Evolutionary conservation across 2,888 invertebrate species (phyloP).

Genomic region (Netelia virgata): DNA sequence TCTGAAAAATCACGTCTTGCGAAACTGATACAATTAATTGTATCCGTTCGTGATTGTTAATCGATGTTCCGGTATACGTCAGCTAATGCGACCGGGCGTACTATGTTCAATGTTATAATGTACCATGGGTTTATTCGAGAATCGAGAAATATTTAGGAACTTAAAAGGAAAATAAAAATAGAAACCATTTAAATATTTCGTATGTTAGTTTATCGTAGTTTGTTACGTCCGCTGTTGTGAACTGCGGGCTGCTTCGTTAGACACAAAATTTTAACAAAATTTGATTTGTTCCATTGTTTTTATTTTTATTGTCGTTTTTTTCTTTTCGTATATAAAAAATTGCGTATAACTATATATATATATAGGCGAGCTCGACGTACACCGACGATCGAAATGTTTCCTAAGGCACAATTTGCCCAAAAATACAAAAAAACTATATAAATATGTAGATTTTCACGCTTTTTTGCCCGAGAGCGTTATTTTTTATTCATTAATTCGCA

Average conservation of each 20-base stretch:
- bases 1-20: slow-evolving; percentile 65
- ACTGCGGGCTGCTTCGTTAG: slow-evolving; percentile 48
- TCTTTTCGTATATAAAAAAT: slow-evolving; percentile 37
- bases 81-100: slow-evolving; percentile 55
- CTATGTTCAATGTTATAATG: slow-evolving; percentile 52
- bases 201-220: slow-evolving; percentile 57
- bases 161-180: slow-evolving; percentile 25
- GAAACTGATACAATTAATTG: slow-evolving; percentile 47
- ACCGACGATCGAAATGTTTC: slow-evolving; percentile 77
- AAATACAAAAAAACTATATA: slow-evolving; percentile 63
- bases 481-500: slow-evolving; percentile 61
- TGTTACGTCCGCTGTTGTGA: slow-evolving; percentile 60
- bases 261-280: slow-evolving; percentile 42
- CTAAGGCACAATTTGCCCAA: slow-evolving; percentile 80
- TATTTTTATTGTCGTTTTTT: slow-evolving; percentile 40
- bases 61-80: slow-evolving; percentile 60
- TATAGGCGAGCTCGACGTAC: slow-evolving; percentile 14
- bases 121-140: slow-evolving; percentile 37
- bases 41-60: slow-evolving; percentile 64
- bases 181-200: slow-evolving; percentile 26
- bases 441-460: slow-evolving; percentile 74
- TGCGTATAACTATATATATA: slow-evolving; percentile 37
- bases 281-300: slow-evolving; percentile 51
- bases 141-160: slow-evolving; percentile 34
- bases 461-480: slow-evolving; percentile 56